Base-by-base conservation (phyloP, 2,113 vertebrate species). In the Xenopus borealis region DNA sequence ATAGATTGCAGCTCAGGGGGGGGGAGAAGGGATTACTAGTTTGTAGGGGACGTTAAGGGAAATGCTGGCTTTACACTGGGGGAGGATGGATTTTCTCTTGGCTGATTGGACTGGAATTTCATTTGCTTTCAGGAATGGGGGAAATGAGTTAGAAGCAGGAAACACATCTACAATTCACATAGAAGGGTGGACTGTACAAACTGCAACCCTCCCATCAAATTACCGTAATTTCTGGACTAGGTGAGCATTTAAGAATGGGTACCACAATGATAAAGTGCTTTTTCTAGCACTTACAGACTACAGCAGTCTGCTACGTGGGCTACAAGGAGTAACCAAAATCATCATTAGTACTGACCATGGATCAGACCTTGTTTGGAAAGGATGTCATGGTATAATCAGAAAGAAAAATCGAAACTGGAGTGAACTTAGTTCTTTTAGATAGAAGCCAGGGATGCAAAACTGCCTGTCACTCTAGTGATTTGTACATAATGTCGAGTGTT, bases 31-130 rank as follows among this genome's bases (percentile, higher is more conserved):
- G 33, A 20, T 46, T 23, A 66, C 33, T 40, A 9, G 33, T 40
- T 40, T 40, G 33, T 6, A 66, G 45, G 16, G 52, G 61, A 17
- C 47, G 23, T 52, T 30, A 46, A 27, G n/a, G 63, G 30, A 52
- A 66, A 55, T 72, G 47, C 33, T 65, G 71, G 10, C 45, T 45
- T 12, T 66, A 40, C 27, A 14, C 62, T 58, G 30, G 62, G 71
- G 71, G 71, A 66, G 71, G 71, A 66, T 66, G 62, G 62, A 45
- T 66, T 45, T 57, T 66, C 62, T 73, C 27, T 20, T 72, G 71
- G 71, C 62, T 72, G 71, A 73, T 73, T 65, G 62, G 62, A 57
- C 50, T 73, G 71, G 62, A 73, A 66, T 73, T 63, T 73, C n/a
- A 57, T 55, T 64, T 66, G 62, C 30, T 66, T 18, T 58, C 72